Evolutionary conservation across 53 echinoderm and acorn worm species (phyloP), one percentile per base, ranked within the genome.

Genomic region (Arbacia lixula): DNA sequence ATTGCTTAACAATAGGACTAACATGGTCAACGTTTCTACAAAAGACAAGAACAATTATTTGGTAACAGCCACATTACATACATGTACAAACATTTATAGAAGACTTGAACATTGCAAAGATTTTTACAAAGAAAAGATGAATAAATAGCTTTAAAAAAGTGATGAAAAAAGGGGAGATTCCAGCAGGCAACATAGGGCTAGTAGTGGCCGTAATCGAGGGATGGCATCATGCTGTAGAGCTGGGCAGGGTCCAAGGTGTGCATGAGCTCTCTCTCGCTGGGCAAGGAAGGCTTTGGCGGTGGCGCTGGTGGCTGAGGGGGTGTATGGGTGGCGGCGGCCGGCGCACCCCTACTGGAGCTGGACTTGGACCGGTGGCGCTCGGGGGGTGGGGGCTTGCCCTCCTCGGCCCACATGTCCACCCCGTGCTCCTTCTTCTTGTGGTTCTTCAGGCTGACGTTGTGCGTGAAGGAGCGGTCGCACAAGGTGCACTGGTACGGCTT

Each of bases 401-500:
- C 32, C 36, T 71, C 89, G 14, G 68, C 77, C 96, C 96, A 96
- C 86, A 91, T 76, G 76, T 96, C 96, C 39, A 96, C 88, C 5
- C 90, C 90, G 57, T 96, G 96, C 57, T 88, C 71, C 56, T 94
- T 96, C 84, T 94, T 96, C 72, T 94, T 84, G 75, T 96, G 96
- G 65, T 85, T 91, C 72, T 96, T 96, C 51, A 96, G 64, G 74
- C 96, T 96, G 68, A 96, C 96, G 27, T 96, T 96, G 43, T 96
- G 96, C 1, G 93, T 91, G 88, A 93, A 96, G 20, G 94, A 88
- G 30, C 91, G 84, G 39, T 66, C 68, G 60, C 95, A 95, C 61
- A 86, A 60, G 36, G 93, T 71, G 55, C 95, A 95, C 39, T 86
- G 85, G 58, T 95, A 95, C 11, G 95, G 95, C 68, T 95, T 93